Base-by-base conservation (phyloP, 2,888 invertebrate genomes). In the Caenorhabditis sp. region DNA sequence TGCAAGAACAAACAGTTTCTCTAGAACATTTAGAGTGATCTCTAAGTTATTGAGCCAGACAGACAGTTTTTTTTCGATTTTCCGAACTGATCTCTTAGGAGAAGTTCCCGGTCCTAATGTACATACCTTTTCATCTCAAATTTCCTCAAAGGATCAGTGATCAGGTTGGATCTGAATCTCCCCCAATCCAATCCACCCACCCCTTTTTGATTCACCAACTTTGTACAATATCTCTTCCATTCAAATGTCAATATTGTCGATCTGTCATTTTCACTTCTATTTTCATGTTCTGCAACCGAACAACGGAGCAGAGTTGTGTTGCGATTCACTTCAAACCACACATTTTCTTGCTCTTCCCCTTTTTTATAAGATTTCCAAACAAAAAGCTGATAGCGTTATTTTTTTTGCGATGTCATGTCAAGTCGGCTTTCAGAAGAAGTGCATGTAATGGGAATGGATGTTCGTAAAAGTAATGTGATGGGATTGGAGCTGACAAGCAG, bases 401-500 rank as follows among this genome's bases (percentile, higher is more conserved):
- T n/a, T n/a, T n/a, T n/a, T n/a, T n/a, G n/a, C n/a, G n/a, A n/a
- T n/a, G n/a, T n/a, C n/a, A n/a, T n/a, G n/a, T n/a, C n/a, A n/a
- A n/a, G n/a, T n/a, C n/a, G n/a, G n/a, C n/a, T n/a, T n/a, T n/a
- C n/a, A n/a, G n/a, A n/a, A n/a, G n/a, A n/a, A n/a, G n/a, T n/a
- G n/a, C n/a, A n/a, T n/a, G n/a, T n/a, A n/a, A n/a, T n/a, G 35
- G 35, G 58, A 58, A 58, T 58, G 8, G 22, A 45, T 61, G 61
- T 61, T 61, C 61, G 27, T 35, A 41, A 48, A 24, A 37, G 37
- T 22, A 22, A 39, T 48, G 48, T 61, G 48, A 61, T 39, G 50
- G 41, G 52, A 62, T 62, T 52, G 62, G 17, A 22, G 27, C 13
- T 62, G 62, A 62, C 62, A 62, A n/a, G n/a, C n/a, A n/a, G n/a